Evolutionary conservation across 2,888 invertebrate species (phyloP), one percentile per base, ranked within the genome.

Genomic region (Noctua janthe): DNA sequence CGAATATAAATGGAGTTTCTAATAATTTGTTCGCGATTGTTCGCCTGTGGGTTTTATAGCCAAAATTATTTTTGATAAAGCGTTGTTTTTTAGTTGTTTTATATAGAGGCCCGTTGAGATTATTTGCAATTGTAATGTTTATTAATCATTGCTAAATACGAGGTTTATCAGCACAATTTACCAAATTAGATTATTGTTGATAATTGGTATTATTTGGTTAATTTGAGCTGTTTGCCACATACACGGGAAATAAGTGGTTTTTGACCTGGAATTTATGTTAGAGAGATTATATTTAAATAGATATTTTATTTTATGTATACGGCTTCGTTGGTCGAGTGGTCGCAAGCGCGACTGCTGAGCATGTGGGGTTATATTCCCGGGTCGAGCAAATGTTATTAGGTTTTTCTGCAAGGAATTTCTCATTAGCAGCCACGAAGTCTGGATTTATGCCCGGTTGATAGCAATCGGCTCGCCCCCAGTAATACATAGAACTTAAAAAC

Each of bases 21-120:
- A 78, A 76, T 81, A 76, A 79, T 81, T 86, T 78, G 76, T 74
- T 79, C 69, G 71, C 47, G 62, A 79, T 86, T 85, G 76, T 83
- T 79, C 7, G 70, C 56, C 51, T 7, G 76, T 76, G 74, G 76
- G 71, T 76, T 86, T 86, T 81, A 86, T 78, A 56, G 75, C 81
- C 47, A 1, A 75, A 86, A 80, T 80, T 76, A 75, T 83, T 76
- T 54, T 69, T 83, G 77, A 80, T 76, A 54, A 71, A 85, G 64
- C 47, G 29, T 49, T 83, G 83, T 82, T 85, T 80, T 81, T 75
- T 77, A 70, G 80, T 72, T 59, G 76, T 76, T 84, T 80, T 39
- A 59, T 39, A 51, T 51, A 56, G 20, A 23, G 71, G 23, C 69
- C 47, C 67, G 11, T 43, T 43, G 43, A n/a, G 67, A 67, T 67